These are phyloP conservation scores for Julus scandinavius DNA, from an alignment of 2,888 invertebrate species.

Conservation along the genomic window DNA sequence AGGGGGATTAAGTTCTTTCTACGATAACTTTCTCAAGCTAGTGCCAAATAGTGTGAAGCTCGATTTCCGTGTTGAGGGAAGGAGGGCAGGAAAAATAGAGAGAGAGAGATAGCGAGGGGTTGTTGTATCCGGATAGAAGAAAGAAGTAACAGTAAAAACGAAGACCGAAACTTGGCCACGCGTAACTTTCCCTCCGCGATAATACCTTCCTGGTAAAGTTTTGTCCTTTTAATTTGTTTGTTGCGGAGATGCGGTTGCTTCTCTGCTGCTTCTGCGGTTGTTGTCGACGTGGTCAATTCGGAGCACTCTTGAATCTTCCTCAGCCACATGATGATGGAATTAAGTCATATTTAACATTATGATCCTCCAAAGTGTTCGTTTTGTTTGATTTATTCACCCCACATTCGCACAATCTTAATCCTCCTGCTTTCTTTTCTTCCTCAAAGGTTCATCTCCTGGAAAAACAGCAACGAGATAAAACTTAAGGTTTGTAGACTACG, in stretches of 20 bases:
- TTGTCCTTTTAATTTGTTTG: neutral
- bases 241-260: neutral
- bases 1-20: neutral
- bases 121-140: neutral
- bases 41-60: conserved; percentile 20
- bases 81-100: neutral
- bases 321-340: conserved; percentile 38
- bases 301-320: neutral
- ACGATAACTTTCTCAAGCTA: neutral
- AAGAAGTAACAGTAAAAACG: neutral
- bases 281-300: neutral
- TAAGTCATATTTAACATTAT: conserved; percentile 44
- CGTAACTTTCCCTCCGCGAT: neutral
- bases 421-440: conserved; percentile 79
- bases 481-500: neutral
- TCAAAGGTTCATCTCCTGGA: conserved; percentile 69
- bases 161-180: neutral
- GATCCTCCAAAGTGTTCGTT: conserved; percentile 41
- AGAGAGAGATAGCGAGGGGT: too few relatives aligned
- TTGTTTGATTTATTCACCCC: conserved; percentile 24
- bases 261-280: neutral
- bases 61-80: neutral
- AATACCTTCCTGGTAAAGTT: neutral
- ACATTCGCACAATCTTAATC: conserved; percentile 63
- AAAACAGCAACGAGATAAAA: conserved; percentile 1